A percentile compares a stretch with the other conserved stretches of the same genome.
phyloP scores from a whole-genome alignment of 2,888 invertebrate species.

The Macroteleia sp. region DNA sequence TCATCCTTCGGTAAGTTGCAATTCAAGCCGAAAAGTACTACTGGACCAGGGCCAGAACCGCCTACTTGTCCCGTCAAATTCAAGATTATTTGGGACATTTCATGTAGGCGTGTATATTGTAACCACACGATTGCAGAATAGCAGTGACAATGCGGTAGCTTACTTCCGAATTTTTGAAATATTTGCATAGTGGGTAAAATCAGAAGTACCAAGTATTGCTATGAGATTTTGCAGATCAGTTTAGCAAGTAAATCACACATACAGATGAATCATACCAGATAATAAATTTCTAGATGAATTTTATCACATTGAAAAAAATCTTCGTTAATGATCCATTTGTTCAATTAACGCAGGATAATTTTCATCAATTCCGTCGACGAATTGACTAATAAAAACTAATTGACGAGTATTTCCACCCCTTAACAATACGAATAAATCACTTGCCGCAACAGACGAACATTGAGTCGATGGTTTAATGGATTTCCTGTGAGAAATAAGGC shows the following conservation, averaged over 20 bases:
- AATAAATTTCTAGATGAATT: constrained; percentile 37
- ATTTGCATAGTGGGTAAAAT: constrained; percentile 73
- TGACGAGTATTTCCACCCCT: constrained; percentile 15
- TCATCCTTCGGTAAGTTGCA: constrained; percentile 72
- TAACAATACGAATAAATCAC: constrained; percentile 24
- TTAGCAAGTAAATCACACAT: constrained; percentile 24
- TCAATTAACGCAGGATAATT: too few species aligned
- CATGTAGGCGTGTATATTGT: constrained; percentile 73
- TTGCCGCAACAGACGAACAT: constrained; percentile 10
- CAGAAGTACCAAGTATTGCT: constrained; percentile 59
- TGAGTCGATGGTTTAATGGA: constrained; percentile 45
- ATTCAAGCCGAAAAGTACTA: constrained; percentile 74
- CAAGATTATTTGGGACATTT: constrained; percentile 77
- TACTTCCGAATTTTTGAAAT: constrained; percentile 78
- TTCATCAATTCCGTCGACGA: too few species aligned
- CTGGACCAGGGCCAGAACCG: constrained; percentile 78
- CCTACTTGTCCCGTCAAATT: constrained; percentile 79
- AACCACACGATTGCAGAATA: constrained; percentile 61
- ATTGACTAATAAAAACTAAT: too few species aligned
- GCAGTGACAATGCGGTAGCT: constrained; percentile 60
- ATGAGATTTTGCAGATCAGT: constrained; percentile 3
- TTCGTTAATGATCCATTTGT: too few species aligned
- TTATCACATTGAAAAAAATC: too few species aligned
- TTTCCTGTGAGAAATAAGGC: constrained; percentile 24
- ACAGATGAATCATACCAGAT: constrained; percentile 10